Percentiles rank a stretch among this genome's conserved stretches.
Conservation (phyloP, 2,113 vertebrate genomes). For the Stegastes partitus region DNA sequence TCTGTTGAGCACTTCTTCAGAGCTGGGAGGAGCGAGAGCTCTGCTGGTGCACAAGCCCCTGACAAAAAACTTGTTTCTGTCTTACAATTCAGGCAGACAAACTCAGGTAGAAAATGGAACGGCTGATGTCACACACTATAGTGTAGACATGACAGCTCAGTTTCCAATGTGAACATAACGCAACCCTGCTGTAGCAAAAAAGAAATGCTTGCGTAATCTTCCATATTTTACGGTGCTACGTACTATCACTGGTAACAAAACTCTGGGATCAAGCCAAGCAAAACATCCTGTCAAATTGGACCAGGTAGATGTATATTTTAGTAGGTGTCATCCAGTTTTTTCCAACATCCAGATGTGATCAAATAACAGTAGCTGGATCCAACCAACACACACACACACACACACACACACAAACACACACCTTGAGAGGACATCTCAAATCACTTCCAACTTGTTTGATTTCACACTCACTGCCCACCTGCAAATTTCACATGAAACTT, state of each 20-base stretch:
- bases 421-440: not conserved
- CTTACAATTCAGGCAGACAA: slow-evolving; percentile 14
- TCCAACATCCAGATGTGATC: slow-evolving; percentile 14
- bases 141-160: slow-evolving; percentile 5
- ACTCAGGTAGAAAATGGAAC: slow-evolving; percentile 18
- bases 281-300: slow-evolving; percentile 10
- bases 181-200: not conserved
- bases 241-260: not conserved
- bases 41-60: slow-evolving; percentile 13
- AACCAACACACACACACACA: not conserved
- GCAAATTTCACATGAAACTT: slow-evolving; percentile 92
- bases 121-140: slow-evolving; percentile 2
- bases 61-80: slow-evolving; percentile 26
- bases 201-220: slow-evolving; percentile 3
- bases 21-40: slow-evolving; percentile 24
- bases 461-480: slow-evolving; percentile 77
- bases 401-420: not conserved
- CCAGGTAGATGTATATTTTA: not conserved
- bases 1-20: slow-evolving; percentile 42
- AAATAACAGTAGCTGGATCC: slow-evolving; percentile 1
- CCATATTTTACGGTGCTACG: not conserved
- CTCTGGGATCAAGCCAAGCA: not conserved
- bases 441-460: slow-evolving; percentile 11
- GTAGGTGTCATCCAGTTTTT: slow-evolving; percentile 15
- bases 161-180: not conserved